These are phyloP conservation scores for Noctua comes DNA, from an alignment of 2,888 invertebrate genomes.

Conservation along the genomic window DNA sequence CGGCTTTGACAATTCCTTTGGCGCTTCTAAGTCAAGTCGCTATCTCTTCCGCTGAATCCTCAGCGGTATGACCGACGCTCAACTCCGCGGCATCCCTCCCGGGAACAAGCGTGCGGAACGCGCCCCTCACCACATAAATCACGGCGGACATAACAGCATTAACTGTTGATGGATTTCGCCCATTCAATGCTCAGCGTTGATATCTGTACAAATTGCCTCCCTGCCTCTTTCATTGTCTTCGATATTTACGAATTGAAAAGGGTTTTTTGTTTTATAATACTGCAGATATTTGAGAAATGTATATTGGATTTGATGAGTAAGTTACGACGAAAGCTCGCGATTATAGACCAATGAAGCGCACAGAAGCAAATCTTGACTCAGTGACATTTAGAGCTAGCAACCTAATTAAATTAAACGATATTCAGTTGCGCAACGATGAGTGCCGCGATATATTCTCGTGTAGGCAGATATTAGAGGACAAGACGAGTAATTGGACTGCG, in stretches of 20 bases:
- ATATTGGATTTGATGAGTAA: conserved; percentile 8
- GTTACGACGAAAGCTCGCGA: conserved; percentile 21
- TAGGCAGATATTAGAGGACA: conserved; percentile 72
- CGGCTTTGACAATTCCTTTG: neutral
- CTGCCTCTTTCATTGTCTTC: conserved; percentile 61
- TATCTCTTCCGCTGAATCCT: conserved; percentile 18
- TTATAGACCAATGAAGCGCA: conserved; percentile 51
- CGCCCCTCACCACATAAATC: conserved; percentile 82
- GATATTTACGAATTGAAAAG: conserved; percentile 46
- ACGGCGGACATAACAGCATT: conserved; percentile 76
- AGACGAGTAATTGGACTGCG: conserved; percentile 73
- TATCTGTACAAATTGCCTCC: conserved; percentile 63
- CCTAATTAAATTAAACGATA: conserved; percentile 76
- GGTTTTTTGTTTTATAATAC: conserved; percentile 30
- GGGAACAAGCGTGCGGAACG: conserved; percentile 73
- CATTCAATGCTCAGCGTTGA: conserved; percentile 72
- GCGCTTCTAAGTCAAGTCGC: neutral
- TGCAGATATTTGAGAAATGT: neutral
- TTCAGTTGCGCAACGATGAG: conserved; percentile 73
- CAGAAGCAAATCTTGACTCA: conserved; percentile 72
- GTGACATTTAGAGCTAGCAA: conserved; percentile 78
- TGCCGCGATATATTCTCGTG: conserved; percentile 71
- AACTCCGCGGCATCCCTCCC: conserved; percentile 76
- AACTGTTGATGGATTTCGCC: conserved; percentile 79
- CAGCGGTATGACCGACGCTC: conserved; percentile 6